phyloP scores from a whole-genome alignment of 2,797 vertebrate genomes.

The Decapterus maruadsi region DNA sequence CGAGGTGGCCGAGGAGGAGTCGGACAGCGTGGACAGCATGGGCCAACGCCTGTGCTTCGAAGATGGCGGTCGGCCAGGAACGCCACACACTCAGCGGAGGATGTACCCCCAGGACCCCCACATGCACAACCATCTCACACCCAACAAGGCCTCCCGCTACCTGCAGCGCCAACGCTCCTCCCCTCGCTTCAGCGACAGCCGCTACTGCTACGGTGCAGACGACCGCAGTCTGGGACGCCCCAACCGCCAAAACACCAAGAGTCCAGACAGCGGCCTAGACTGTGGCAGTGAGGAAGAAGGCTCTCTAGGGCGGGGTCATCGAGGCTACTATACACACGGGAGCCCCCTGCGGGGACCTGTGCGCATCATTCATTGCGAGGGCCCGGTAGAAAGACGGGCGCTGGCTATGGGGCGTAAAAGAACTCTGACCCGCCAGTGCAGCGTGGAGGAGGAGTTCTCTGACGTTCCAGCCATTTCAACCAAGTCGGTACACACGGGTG shows the following conservation, averaged over 20 bases:
- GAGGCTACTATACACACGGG: conserved; percentile 77
- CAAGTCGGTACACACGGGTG: conserved; percentile 78
- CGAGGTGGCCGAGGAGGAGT: conserved; percentile 95
- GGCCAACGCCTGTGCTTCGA: conserved; percentile 82
- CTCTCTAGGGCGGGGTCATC: conserved; percentile 79
- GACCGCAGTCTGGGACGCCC: conserved; percentile 80
- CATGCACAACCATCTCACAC: conserved; percentile 73
- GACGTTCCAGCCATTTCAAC: conserved; percentile 72
- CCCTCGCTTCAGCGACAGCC: conserved; percentile 84
- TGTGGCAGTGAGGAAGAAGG: conserved; percentile 96
- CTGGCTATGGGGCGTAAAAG: conserved; percentile 90
- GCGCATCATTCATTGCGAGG: conserved; percentile 86
- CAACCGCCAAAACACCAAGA: conserved; percentile 89
- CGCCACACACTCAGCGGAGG: conserved; percentile 74
- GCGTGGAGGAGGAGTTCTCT: conserved; percentile 92
- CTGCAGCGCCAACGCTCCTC: conserved; percentile 85
- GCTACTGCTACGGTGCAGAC: conserved; percentile 78
- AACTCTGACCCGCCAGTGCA: conserved; percentile 93
- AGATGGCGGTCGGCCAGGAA: conserved; percentile 75
- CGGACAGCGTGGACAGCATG: conserved; percentile 82
- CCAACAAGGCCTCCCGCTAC: conserved; percentile 71
- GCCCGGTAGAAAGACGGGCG: conserved; percentile 84
- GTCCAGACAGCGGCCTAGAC: conserved; percentile 96
- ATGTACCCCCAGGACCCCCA: conserved; percentile 76
- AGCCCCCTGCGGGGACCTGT: conserved; percentile 77